Percentiles rank a stretch among this genome's conserved stretches.
phyloP scores from a whole-genome alignment of 1,140 invertebrate genomes.

The Drosophila teissieri region DNA sequence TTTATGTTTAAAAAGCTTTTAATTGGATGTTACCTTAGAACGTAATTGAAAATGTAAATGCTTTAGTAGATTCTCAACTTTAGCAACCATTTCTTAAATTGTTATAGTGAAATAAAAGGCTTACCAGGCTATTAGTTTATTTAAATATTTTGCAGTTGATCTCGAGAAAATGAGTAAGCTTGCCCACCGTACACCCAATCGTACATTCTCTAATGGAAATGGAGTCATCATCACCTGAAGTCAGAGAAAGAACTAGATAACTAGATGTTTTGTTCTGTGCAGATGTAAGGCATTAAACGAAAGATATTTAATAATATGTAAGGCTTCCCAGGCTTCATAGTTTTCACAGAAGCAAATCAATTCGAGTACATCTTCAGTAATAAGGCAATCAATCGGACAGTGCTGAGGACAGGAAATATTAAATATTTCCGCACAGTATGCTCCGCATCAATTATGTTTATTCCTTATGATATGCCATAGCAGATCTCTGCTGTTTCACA shows the following conservation, averaged over 20 bases:
- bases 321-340: no score
- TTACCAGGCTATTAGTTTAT: not conserved
- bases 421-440: constrained; percentile 26
- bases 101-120: no score
- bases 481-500: constrained; percentile 47
- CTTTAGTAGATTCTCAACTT: not conserved
- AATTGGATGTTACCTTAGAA: not conserved
- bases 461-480: constrained; percentile 44
- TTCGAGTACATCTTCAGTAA: constrained; percentile 6
- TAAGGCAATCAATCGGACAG: constrained; percentile 31
- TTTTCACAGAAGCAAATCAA: not conserved
- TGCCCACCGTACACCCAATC: constrained; percentile 10
- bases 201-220: no score
- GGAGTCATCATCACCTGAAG: no score
- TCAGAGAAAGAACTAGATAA: no score
- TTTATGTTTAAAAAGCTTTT: not conserved
- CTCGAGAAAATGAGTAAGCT: constrained; percentile 17
- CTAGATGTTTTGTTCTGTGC: no score
- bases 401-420: constrained; percentile 22
- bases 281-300: no score
- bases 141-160: not conserved
- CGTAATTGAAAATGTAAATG: not conserved
- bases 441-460: constrained; percentile 37
- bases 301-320: no score
- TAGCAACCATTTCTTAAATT: no score